These are phyloP conservation scores for Abramis brama DNA, from an alignment of 2,113 vertebrate genomes.

Conservation along the genomic window DNA sequence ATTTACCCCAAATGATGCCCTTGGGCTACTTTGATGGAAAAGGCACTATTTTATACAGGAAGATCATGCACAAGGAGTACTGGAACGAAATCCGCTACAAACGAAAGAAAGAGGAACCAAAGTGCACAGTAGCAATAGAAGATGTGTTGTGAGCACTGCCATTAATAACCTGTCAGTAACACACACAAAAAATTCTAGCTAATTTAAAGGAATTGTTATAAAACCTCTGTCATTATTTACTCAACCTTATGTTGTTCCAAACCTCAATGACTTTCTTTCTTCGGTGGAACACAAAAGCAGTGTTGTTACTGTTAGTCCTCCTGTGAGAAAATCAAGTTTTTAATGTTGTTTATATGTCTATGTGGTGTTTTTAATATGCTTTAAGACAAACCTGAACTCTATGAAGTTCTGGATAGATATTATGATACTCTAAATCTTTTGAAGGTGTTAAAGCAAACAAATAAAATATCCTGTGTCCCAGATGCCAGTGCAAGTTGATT, in stretches of 20 bases:
- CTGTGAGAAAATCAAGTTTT: no score
- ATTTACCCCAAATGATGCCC: neutral
- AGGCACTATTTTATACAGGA: conserved; percentile 39
- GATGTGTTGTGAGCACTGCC: conserved; percentile 52
- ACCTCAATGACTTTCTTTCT: neutral
- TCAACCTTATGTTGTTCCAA: neutral
- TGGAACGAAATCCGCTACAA: conserved; percentile 54
- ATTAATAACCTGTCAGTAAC: neutral
- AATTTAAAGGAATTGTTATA: neutral
- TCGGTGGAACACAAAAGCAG: neutral
- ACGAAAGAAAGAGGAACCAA: conserved; percentile 50
- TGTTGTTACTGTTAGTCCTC: neutral
- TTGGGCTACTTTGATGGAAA: conserved; percentile 14
- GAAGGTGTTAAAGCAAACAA: no score
- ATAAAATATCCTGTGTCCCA: no score
- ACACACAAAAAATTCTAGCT: neutral
- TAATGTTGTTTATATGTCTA: no score
- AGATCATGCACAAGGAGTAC: conserved; percentile 56
- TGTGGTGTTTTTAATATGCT: no score
- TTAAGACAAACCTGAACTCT: no score
- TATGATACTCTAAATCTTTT: no score
- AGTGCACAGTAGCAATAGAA: conserved; percentile 44
- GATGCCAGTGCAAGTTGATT: neutral
- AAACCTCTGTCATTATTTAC: neutral
- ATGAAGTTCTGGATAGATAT: no score